Conservation (phyloP, 2,888 invertebrate genomes). For the Drosophila maculinotata region DNA sequence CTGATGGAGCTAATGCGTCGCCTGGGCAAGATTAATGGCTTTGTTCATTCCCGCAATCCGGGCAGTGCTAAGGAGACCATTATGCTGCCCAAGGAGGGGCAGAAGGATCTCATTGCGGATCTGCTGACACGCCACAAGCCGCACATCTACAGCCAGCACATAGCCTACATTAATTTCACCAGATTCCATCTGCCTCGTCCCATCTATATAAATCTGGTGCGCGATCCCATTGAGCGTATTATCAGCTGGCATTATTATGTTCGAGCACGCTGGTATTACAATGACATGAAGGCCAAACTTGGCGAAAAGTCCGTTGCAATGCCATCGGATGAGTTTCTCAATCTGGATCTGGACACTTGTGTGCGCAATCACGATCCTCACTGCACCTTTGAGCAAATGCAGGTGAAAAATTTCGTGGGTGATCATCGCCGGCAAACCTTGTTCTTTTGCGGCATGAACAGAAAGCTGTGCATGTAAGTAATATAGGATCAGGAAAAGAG, state of each 20-base stretch:
- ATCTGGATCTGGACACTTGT: constrained; percentile 95
- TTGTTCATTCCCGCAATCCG: constrained; percentile 88
- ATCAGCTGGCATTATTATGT: constrained; percentile 97
- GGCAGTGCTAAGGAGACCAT: constrained; percentile 94
- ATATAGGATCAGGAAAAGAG: background rate
- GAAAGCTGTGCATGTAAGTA: constrained; percentile 91
- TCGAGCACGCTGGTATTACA: constrained; percentile 95
- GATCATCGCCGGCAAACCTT: constrained; percentile 94
- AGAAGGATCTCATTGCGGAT: constrained; percentile 89
- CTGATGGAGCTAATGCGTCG: constrained; percentile 93
- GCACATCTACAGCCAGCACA: constrained; percentile 93
- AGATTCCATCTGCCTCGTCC: constrained; percentile 91
- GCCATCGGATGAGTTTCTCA: constrained; percentile 88
- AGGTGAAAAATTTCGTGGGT: constrained; percentile 91
- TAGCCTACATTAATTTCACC: constrained; percentile 95
- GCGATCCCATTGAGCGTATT: constrained; percentile 95
- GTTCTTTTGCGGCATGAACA: constrained; percentile 96
- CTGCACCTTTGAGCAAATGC: constrained; percentile 92
- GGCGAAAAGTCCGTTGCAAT: constrained; percentile 85
- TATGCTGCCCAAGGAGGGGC: constrained; percentile 90
- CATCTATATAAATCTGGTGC: constrained; percentile 94
- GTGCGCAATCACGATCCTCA: constrained; percentile 92
- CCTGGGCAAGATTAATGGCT: constrained; percentile 85
- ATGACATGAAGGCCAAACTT: constrained; percentile 86
- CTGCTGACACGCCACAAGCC: constrained; percentile 89